Percentiles rank a stretch among this genome's conserved stretches.
These are phyloP conservation scores for Stegodyphus mimosarum DNA, from an alignment of 1,140 invertebrate genomes.

Conservation along the genomic window DNA sequence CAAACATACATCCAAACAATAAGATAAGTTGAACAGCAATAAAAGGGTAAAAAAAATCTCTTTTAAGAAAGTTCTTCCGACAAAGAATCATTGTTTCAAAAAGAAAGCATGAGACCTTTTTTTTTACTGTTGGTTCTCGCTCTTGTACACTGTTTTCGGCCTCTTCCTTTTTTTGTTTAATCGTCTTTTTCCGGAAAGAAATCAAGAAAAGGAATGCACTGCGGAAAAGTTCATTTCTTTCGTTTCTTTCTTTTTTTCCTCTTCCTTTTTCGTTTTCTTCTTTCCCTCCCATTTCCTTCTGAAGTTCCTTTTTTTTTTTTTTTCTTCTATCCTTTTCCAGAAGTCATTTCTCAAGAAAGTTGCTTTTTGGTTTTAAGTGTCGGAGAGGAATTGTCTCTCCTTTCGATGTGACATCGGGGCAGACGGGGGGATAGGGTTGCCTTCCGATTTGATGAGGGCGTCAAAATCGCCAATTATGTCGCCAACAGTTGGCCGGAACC, in stretches of 20 bases:
- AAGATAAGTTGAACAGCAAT: constrained; percentile 52
- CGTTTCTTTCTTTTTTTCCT: constrained; percentile 26
- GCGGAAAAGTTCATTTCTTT: constrained; percentile 61
- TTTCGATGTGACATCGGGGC: constrained; percentile 56
- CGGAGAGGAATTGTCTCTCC: constrained; percentile 60
- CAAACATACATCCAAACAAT: constrained; percentile 60
- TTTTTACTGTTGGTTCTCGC: neutral
- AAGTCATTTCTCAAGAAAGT: constrained; percentile 62
- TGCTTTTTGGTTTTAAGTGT: constrained; percentile 61
- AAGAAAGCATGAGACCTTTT: constrained; percentile 50
- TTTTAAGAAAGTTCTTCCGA: constrained; percentile 61
- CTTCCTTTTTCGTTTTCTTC: constrained; percentile 24
- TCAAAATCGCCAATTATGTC: constrained; percentile 43
- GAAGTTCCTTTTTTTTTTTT: constrained; percentile 42
- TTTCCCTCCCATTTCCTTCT: constrained; percentile 53
- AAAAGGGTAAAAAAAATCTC: constrained; percentile 38
- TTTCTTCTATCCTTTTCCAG: constrained; percentile 33
- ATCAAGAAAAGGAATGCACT: constrained; percentile 59
- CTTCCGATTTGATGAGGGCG: neutral
- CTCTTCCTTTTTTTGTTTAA: constrained; percentile 59
- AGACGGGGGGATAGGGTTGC: constrained; percentile 47
- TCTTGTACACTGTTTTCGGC: constrained; percentile 44
- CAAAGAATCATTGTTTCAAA: constrained; percentile 61
- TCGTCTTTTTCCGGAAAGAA: constrained; percentile 60
- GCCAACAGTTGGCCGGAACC: constrained; percentile 9